A percentile compares a stretch with the other conserved stretches of the same genome.
These are phyloP conservation scores for Auanema sp. DNA, from an alignment of 2,888 invertebrate species.

Conservation along the genomic window DNA sequence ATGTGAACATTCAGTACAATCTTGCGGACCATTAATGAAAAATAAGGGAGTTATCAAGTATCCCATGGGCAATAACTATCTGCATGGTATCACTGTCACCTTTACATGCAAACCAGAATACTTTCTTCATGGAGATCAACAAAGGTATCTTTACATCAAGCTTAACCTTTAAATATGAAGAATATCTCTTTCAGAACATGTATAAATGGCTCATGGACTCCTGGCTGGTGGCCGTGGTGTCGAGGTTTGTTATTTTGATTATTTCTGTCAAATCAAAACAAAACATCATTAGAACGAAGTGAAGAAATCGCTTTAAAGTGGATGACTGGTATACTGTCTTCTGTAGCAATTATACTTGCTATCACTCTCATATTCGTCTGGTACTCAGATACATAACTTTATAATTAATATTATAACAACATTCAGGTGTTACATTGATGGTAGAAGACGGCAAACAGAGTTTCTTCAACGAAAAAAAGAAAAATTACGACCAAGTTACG, in stretches of 20 bases:
- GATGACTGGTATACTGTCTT: slow-evolving; percentile 38
- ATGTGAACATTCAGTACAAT: slow-evolving; percentile 3
- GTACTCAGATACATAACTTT: no score
- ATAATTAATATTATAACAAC: neutral
- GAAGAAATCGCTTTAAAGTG: slow-evolving; percentile 41
- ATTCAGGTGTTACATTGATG: neutral
- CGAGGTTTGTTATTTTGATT: slow-evolving; percentile 30
- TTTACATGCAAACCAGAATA: slow-evolving; percentile 50
- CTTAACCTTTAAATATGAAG: no score
- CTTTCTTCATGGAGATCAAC: slow-evolving; percentile 48
- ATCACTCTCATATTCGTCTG: slow-evolving; percentile 24
- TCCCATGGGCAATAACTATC: slow-evolving; percentile 48
- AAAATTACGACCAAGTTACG: no score
- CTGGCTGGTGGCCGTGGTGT: slow-evolving; percentile 55
- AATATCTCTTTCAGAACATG: slow-evolving; percentile 26
- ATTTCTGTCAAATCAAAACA: no score
- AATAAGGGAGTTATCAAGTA: slow-evolving; percentile 45
- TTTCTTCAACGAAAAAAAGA: no score
- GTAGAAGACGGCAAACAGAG: no score
- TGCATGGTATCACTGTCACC: slow-evolving; percentile 51
- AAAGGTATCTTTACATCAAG: no score
- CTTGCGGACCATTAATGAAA: slow-evolving; percentile 38
- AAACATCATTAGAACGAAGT: slow-evolving; percentile 23
- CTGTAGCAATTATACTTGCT: slow-evolving; percentile 33
- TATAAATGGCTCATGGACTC: slow-evolving; percentile 48